Evolutionary conservation across 2,888 invertebrate species (phyloP), one percentile per base, ranked within the genome.

Genomic region (Fragum sueziense): DNA sequence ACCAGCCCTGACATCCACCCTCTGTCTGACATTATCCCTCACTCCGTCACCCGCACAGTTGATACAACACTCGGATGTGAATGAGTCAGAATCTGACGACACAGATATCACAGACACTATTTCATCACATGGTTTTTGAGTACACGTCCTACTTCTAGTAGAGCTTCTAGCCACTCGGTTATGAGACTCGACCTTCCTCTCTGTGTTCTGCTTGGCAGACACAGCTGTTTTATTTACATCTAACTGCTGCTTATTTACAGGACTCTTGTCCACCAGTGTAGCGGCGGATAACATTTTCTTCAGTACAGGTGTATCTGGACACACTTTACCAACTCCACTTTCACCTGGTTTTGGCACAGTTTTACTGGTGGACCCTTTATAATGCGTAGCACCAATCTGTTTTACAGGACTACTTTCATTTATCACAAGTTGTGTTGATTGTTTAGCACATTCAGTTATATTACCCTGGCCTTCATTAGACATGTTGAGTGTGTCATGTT

Each of bases 51-150:
- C 79, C 54, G 51, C 68, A 67, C 82, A 85, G 27, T 41, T 70
- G 20, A 71, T 59, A 71, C 84, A 84, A 57, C 84, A 84, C n/a
- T 70, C 70, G 7, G 85, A 74, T 11, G 74, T 22, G 27, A 81
- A 67, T 2, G 85, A 85, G 51, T 87, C 88, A 20, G 85, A 86
- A 67, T 88, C 89, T 6, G 88, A 89, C 0, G 86, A 86, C 25
- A 75, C 73, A 4, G 85, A 80, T 41, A 88, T 79, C 25, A 88
- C 62, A 51, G 81, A 88, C 22, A 88, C 54, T 22, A 72, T 71
- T 72, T 87, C 85, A 75, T 88, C 88, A 62, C 34, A 33, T 14
- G 69, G 14, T 29, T 20, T n/a, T 62, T 11, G 62, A 20, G 29
- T 3, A 68, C 22, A 7, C 11, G 51, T 47, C 27, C 27, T 62